Evolutionary conservation across 1,140 invertebrate genomes (phyloP), one percentile per base, ranked within the genome.

Genomic region (Hyphantria cunea): DNA sequence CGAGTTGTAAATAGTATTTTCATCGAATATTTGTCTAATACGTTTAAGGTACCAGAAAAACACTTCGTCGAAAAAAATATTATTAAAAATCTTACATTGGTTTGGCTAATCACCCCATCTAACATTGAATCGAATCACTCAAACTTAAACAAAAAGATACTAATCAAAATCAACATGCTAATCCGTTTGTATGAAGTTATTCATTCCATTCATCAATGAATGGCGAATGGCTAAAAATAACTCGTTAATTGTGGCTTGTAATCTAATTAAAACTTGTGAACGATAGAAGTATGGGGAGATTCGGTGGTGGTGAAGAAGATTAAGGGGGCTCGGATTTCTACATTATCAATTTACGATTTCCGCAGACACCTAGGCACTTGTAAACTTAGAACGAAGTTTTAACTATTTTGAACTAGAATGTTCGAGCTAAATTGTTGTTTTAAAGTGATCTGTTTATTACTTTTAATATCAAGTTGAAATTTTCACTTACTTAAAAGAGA

Each of bases 301-400:
- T 37, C 50, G 60, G 45, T 47, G 59, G 71, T 63, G 64, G 50
- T 13, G 41, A 66, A 67, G 39, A 44, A 66, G 71, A 74, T 74
- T 76, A 71, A 64, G 53, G 53, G 60, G 48, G 60, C 55, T 77
- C 68, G 15, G 64, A 66, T 77, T 80, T 59, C 73, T 69, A 63
- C 51, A 71, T 76, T 73, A 78, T 77, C 70, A 70, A 66, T 66
- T 77, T 72, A 69, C 75, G 70, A 72, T 70, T 69, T 73, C 65
- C 64, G 8, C 45, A 64, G 37, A 61, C 42, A 64, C 61, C 47
- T 47, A 66, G 44, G 59, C 33, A 61, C 51, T 59, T 63, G 62
- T 67, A 47, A 66, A 63, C 56, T 42, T 15, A 52, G 56, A 51
- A 52, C 62, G 33, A 42, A 50, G 12, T 60, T 50, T 60, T 49